Evolutionary conservation across 2,888 invertebrate species (phyloP), one percentile per base, ranked within the genome.

Genomic region (Apodemia hepburni): DNA sequence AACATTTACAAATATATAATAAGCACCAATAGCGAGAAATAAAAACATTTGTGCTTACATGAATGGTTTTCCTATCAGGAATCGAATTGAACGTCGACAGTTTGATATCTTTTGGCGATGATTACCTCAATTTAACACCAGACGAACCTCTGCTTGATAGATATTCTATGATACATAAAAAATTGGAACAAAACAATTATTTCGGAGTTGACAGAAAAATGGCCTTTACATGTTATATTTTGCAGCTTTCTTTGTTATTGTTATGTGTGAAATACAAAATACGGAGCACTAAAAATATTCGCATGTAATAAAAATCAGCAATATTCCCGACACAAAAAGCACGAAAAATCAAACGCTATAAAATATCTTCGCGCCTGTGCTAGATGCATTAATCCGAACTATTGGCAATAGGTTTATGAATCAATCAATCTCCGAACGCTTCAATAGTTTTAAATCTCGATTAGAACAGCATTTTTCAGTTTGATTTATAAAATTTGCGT

Each of bases 361-460:
- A 27, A 27, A 27, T 54, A 54, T 15, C 54, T 29, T 12, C 27
- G 27, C 54, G 12, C 15, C 54, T 27, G 54, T 29, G 15, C 27
- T 54, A 15, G 54, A 54, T 54, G 12, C 22, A 29, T 51, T 54
- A 54, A 45, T 54, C 27, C 54, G 27, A 54, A 22, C 15, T 27
- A 54, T 54, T 54, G 27, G 54, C 27, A 27, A 51, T 22, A 22
- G 51, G 22, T 45, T 45, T 15, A 27, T 54, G 12, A 66, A 66
- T 61, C 63, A 64, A 66, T 65, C 64, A 62, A 65, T 66, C 60
- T 47, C 45, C 18, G n/a, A 45, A 65, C 61, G 65, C 54, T 22
- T 49, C 62, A 57, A 62, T 22, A 65, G 62, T 58, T 65, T 68
- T 65, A 64, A 66, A 68, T 66, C 64, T 49, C 60, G 66, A 61